Evolutionary conservation across 2,888 invertebrate species (phyloP).

Genomic region (Drosophila lacicola): DNA sequence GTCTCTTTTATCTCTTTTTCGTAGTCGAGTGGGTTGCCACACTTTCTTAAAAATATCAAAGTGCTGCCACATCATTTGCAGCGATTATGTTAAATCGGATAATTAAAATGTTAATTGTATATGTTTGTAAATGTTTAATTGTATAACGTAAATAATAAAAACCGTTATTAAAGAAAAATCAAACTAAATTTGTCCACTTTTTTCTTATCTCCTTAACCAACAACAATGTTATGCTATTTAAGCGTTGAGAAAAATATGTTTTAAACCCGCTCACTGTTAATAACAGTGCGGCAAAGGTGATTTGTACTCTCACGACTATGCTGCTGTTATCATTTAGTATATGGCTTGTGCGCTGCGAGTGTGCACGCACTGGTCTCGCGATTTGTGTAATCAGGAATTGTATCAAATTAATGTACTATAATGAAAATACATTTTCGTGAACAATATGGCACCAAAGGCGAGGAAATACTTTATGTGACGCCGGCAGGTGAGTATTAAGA

Average conservation of each 20-base stretch:
- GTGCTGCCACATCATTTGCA: slow-evolving; percentile 9
- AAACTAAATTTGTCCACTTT: not conserved
- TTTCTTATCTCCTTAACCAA: too few relatives aligned
- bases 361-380: slow-evolving; percentile 11
- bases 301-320: slow-evolving; percentile 5
- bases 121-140: not conserved
- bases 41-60: slow-evolving; percentile 2
- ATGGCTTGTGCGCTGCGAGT: slow-evolving; percentile 32
- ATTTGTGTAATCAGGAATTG: slow-evolving; percentile 18
- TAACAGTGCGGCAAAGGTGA: slow-evolving; percentile 11
- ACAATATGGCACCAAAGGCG: slow-evolving; percentile 85
- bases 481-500: slow-evolving; percentile 81
- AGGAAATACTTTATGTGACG: slow-evolving; percentile 85
- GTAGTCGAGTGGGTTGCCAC: slow-evolving; percentile 32
- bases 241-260: not conserved
- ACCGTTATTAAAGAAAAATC: not conserved
- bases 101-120: not conserved
- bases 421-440: slow-evolving; percentile 85
- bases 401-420: slow-evolving; percentile 48
- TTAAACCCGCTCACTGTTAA: slow-evolving; percentile 16
- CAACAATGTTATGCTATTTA: not conserved
- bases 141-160: not conserved
- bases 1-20: slow-evolving; percentile 54
- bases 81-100: not conserved
- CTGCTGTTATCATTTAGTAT: slow-evolving; percentile 27